These are phyloP conservation scores for Myotis davidii DNA, from an alignment of 2,113 vertebrate genomes.

Conservation along the genomic window DNA sequence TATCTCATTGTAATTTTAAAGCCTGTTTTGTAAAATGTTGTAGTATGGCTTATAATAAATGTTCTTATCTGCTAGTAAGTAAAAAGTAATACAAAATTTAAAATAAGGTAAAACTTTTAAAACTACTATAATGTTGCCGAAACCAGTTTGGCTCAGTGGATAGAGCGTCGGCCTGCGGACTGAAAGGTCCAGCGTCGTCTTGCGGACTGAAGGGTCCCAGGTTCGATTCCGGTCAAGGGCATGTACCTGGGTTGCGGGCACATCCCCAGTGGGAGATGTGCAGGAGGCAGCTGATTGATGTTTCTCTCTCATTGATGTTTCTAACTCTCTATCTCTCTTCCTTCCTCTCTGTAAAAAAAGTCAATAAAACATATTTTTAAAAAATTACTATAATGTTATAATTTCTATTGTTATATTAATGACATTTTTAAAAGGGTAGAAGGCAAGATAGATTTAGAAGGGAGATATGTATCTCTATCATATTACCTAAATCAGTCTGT, in stretches of 20 bases:
- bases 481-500: conserved; percentile 44
- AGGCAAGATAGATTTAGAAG: background rate
- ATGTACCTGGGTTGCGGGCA: too few relatives aligned
- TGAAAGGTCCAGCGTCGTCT: too few relatives aligned
- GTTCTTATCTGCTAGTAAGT: conserved; percentile 28
- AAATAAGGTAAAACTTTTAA: conserved; percentile 25
- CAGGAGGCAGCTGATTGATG: too few relatives aligned
- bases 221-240: too few relatives aligned
- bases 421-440: conserved; percentile 26
- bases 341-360: too few relatives aligned
- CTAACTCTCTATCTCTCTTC: too few relatives aligned
- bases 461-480: background rate
- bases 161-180: too few relatives aligned
- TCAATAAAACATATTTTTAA: too few relatives aligned
- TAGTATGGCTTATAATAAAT: background rate
- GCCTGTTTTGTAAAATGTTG: conserved; percentile 29
- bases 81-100: conserved; percentile 31
- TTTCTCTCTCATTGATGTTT: too few relatives aligned
- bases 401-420: background rate
- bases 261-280: too few relatives aligned
- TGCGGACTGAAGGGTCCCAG: too few relatives aligned
- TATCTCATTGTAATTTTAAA: conserved; percentile 51
- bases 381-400: conserved; percentile 24
- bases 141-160: too few relatives aligned
- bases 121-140: conserved; percentile 26